Evolutionary conservation across 2,797 vertebrate genomes (phyloP), one percentile per base, ranked within the genome.

Genomic region (Erithacus rubecula): DNA sequence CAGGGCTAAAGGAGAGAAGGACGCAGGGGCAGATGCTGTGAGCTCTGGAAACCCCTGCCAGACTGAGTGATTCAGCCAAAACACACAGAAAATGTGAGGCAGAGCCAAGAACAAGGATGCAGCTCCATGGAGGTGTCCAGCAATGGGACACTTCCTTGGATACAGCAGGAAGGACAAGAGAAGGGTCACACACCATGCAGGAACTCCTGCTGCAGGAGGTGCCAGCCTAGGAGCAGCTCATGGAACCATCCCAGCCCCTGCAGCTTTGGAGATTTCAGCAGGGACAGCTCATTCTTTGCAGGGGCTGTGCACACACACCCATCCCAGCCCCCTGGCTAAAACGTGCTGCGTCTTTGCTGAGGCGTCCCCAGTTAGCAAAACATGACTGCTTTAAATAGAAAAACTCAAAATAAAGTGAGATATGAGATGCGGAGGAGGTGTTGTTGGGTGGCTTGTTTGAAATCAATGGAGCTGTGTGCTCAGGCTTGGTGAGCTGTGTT

Each of bases 21-120:
- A 87, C 70, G 32, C 27, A 9, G 77, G 46, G 90, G 37, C 63
- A 79, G 69, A 55, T 44, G 85, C 89, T 75, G 29, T 9, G 49
- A 30, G 81, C 67, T 83, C 74, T 79, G 90, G 30, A 43, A 90
- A 29, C 4, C 36, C 59, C 5, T 0, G 19, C 86, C 87, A 81
- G 91, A 2, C 13, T 0, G 30, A 59, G 65, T 81, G 80, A 91
- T 90, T 94, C 94, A 84, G 88, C 93, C 93, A 87, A 91, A 94
- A 32, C 80, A 71, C 71, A 65, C 0, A 30, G 39, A 30, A 29
- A 39, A 79, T 4, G 6, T 26, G 68, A 2, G 1, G 30, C 47
- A 44, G 86, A 89, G 92, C 94, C 85, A 79, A 81, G 77, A 79
- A 39, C 16, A 11, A 69, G 76, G 75, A 72, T 4, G 2, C 26